A percentile compares a stretch with the other conserved stretches of the same genome.
Conservation (phyloP, 2,888 invertebrate genomes). For the Trachelus iudaicus region DNA sequence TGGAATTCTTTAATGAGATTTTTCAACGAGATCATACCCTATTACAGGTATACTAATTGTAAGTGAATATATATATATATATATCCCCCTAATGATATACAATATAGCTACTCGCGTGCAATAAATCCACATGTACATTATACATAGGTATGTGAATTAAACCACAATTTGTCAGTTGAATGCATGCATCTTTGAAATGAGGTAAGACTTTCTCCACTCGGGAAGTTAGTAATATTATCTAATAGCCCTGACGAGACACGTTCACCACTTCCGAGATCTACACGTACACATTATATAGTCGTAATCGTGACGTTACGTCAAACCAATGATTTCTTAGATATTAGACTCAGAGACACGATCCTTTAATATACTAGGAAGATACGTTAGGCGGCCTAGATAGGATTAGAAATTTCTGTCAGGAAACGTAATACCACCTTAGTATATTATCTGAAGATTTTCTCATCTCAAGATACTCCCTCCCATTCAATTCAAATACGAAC, state of each 20-base stretch:
- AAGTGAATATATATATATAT: neutral
- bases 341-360: neutral
- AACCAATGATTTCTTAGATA: neutral
- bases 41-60: neutral
- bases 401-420: neutral
- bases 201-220: constrained; percentile 56
- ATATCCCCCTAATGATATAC: neutral
- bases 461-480: neutral
- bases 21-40: neutral
- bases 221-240: constrained; percentile 58
- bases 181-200: constrained; percentile 20
- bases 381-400: neutral
- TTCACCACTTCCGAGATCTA: neutral
- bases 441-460: neutral
- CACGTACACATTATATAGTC: constrained; percentile 18
- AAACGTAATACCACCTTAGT: neutral
- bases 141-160: neutral
- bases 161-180: neutral
- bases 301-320: constrained; percentile 34
- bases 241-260: constrained; percentile 33
- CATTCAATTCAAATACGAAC: neutral
- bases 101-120: too few species aligned
- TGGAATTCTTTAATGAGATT: neutral
- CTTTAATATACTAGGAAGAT: neutral
- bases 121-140: neutral